phyloP scores from a whole-genome alignment of 2,797 vertebrate species.

The Hydrocynus forskahlii region DNA sequence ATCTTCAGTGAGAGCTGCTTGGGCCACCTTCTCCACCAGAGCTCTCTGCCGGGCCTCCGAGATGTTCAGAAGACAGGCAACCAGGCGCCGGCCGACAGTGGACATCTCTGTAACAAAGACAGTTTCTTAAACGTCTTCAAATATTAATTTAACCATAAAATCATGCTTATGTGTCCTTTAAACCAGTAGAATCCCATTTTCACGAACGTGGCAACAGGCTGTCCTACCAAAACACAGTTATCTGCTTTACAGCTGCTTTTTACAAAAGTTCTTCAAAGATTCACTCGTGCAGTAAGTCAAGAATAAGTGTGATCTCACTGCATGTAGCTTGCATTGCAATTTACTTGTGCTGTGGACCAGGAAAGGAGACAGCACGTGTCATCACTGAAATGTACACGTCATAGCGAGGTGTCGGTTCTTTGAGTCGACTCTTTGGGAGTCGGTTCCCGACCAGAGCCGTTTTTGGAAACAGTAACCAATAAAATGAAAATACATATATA shows the following conservation, averaged over 20 bases:
- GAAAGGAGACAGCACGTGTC: neutral
- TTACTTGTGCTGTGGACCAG: neutral
- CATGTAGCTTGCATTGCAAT: neutral
- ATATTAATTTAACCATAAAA: too few relatives aligned
- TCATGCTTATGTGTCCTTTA: neutral
- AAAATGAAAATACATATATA: too few relatives aligned
- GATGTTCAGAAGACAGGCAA: conserved; percentile 82
- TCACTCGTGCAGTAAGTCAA: neutral
- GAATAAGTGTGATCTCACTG: neutral
- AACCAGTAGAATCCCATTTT: neutral
- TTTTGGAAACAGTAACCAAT: too few relatives aligned
- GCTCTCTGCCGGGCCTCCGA: conserved; percentile 81
- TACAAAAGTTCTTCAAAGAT: too few relatives aligned
- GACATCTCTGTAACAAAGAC: conserved; percentile 42
- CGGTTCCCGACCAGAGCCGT: too few relatives aligned
- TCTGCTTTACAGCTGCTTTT: too few relatives aligned
- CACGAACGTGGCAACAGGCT: too few relatives aligned
- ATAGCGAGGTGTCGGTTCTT: neutral
- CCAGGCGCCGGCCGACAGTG: conserved; percentile 67
- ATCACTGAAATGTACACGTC: neutral
- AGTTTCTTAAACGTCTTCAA: too few relatives aligned
- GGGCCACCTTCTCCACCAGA: conserved; percentile 80
- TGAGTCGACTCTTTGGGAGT: too few relatives aligned
- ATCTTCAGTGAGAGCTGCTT: conserved; percentile 72
- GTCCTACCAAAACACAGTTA: too few relatives aligned